phyloP scores from a whole-genome alignment of 2,888 invertebrate genomes.

The Sphaerophoria taeniata region DNA sequence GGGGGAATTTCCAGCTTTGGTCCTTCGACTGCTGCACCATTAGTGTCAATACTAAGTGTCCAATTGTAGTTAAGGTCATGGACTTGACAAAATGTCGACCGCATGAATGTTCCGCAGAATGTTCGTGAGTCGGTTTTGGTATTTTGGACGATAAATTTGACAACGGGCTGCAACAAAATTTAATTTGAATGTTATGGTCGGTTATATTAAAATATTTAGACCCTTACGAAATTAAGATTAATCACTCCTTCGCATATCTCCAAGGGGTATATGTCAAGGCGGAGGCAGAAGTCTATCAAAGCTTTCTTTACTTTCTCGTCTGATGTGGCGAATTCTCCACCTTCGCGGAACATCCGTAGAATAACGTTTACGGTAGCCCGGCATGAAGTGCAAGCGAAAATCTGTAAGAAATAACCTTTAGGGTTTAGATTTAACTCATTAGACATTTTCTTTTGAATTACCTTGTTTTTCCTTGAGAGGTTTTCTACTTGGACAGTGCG shows the following conservation, averaged over 20 bases:
- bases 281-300: conserved; percentile 84
- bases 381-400: conserved; percentile 78
- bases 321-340: conserved; percentile 80
- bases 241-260: conserved; percentile 87
- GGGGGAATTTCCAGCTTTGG: conserved; percentile 78
- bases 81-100: conserved; percentile 77
- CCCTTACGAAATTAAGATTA: conserved; percentile 85
- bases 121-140: conserved; percentile 83
- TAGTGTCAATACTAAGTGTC: conserved; percentile 75
- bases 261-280: conserved; percentile 85
- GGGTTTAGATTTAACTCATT: no score
- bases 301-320: conserved; percentile 79
- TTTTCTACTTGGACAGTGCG: conserved; percentile 76
- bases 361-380: conserved; percentile 77
- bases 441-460: conserved; percentile 5
- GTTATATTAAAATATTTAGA: not conserved
- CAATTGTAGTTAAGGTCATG: conserved; percentile 77
- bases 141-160: conserved; percentile 85
- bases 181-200: no score
- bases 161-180: conserved; percentile 84
- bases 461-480: conserved; percentile 75
- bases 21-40: conserved; percentile 61
- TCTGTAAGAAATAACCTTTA: conserved; percentile 50
- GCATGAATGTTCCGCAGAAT: conserved; percentile 80
- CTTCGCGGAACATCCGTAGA: conserved; percentile 82